A percentile compares a stretch with the other conserved stretches of the same genome.
Conservation (phyloP, 2,888 invertebrate genomes). For the Zygogramma bicolorata region DNA sequence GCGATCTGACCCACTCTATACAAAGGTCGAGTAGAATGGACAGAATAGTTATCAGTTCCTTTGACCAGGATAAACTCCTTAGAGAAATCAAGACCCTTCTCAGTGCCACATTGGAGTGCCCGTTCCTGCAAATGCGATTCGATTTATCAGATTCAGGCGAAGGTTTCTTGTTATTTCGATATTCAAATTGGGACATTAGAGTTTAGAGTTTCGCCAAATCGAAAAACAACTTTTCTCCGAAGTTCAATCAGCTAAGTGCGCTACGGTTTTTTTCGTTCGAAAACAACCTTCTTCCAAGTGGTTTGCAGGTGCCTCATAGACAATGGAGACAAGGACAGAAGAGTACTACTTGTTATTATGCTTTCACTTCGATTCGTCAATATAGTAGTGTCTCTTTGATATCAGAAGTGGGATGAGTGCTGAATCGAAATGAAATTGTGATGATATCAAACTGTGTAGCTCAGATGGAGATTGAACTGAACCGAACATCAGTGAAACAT, state of each 20-base stretch:
- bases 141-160: conserved; percentile 26
- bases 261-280: conserved; percentile 5
- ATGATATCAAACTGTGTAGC: no score
- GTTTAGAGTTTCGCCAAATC: conserved; percentile 14
- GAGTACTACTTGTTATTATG: no score
- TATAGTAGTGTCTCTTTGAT: no score
- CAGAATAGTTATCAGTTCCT: conserved; percentile 20
- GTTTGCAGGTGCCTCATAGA: conserved; percentile 1
- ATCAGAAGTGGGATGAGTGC: no score
- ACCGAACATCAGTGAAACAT: no score
- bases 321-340: neutral
- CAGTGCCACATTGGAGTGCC: neutral
- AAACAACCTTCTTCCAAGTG: neutral
- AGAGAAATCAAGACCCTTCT: conserved; percentile 20
- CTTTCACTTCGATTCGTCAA: no score
- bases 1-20: neutral
- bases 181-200: conserved; percentile 32
- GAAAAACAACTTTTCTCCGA: neutral
- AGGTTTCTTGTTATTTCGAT: conserved; percentile 26
- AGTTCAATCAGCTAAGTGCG: conserved; percentile 26
- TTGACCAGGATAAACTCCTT: conserved; percentile 12
- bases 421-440: no score
- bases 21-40: neutral
- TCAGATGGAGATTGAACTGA: no score
- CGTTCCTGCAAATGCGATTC: conserved; percentile 2